These are phyloP conservation scores for Xylocampa areola DNA, from an alignment of 2,888 invertebrate species.

Conservation along the genomic window DNA sequence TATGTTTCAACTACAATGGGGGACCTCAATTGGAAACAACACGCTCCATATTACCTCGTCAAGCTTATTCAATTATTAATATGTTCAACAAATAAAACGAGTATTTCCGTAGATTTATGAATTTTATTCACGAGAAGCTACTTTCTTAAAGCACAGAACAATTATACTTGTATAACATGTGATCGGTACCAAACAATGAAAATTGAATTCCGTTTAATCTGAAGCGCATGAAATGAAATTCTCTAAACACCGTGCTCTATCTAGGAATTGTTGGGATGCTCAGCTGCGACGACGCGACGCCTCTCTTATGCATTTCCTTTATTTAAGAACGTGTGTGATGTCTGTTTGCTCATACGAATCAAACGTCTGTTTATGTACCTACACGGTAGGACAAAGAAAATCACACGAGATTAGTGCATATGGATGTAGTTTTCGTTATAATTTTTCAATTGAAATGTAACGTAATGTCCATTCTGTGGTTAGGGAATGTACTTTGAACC, in stretches of 20 bases:
- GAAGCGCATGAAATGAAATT: constrained; percentile 80
- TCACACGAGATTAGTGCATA: constrained; percentile 44
- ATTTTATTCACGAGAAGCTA: not conserved
- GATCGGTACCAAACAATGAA: constrained; percentile 70
- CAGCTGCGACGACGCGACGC: constrained; percentile 62
- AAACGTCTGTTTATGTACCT: constrained; percentile 36
- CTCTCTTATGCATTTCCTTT: constrained; percentile 67
- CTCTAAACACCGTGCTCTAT: constrained; percentile 82
- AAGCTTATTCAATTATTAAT: not conserved
- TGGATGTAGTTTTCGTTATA: constrained; percentile 25
- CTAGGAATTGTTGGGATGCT: constrained; percentile 74
- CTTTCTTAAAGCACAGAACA: constrained; percentile 1
- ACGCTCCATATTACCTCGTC: not conserved
- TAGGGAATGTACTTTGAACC: constrained; percentile 33
- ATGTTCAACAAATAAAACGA: not conserved
- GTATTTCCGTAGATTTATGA: too few relatives aligned
- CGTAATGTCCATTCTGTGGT: constrained; percentile 28
- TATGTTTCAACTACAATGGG: constrained; percentile 13
- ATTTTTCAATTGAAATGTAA: constrained; percentile 32
- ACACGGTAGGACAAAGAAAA: constrained; percentile 46
- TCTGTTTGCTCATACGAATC: constrained; percentile 56
- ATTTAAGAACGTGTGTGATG: constrained; percentile 55
- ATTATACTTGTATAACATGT: constrained; percentile 34
- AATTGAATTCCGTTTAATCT: constrained; percentile 81
- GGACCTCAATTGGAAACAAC: not conserved